Evolutionary conservation across 64 coral and sea anemone genomes (phyloP).

Genomic region (Montipora capricornis): DNA sequence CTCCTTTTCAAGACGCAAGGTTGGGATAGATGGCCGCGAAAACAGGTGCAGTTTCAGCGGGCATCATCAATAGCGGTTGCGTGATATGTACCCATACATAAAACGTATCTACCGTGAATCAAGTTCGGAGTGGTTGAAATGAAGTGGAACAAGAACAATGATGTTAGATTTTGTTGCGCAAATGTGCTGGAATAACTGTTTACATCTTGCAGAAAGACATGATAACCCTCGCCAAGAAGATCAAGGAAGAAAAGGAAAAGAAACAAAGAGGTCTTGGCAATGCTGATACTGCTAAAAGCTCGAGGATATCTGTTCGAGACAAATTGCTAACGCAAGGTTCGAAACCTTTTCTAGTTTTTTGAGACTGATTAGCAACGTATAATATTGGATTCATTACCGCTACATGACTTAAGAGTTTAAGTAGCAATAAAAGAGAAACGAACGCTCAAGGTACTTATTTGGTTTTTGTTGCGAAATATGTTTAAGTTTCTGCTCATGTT

Average conservation of each 20-base stretch:
- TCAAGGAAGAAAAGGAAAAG: slow-evolving; percentile 95
- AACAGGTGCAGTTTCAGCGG: too few relatives aligned
- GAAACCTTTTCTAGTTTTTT: neutral
- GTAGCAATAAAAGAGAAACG: neutral
- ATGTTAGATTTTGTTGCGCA: slow-evolving; percentile 2
- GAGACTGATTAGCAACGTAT: neutral
- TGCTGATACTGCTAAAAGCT: slow-evolving; percentile 43
- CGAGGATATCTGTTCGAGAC: slow-evolving; percentile 85
- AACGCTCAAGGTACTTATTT: neutral
- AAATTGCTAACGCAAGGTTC: slow-evolving; percentile 92
- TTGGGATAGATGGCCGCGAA: too few relatives aligned
- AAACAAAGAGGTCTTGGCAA: slow-evolving; percentile 73
- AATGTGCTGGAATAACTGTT: slow-evolving; percentile 8
- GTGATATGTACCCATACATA: too few relatives aligned
- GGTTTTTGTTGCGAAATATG: neutral
- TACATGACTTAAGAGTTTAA: neutral
- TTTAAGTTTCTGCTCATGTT: neutral
- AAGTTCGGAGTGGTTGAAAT: too few relatives aligned
- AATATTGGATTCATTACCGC: neutral
- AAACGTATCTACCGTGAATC: too few relatives aligned
- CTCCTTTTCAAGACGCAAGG: too few relatives aligned
- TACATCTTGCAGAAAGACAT: slow-evolving; percentile 51
- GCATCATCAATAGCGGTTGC: too few relatives aligned
- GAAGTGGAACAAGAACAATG: neutral
- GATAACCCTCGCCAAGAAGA: slow-evolving; percentile 99